Evolutionary conservation across 1,140 invertebrate species (phyloP), one percentile per base, ranked within the genome.

Genomic region (Cydia pomonella): DNA sequence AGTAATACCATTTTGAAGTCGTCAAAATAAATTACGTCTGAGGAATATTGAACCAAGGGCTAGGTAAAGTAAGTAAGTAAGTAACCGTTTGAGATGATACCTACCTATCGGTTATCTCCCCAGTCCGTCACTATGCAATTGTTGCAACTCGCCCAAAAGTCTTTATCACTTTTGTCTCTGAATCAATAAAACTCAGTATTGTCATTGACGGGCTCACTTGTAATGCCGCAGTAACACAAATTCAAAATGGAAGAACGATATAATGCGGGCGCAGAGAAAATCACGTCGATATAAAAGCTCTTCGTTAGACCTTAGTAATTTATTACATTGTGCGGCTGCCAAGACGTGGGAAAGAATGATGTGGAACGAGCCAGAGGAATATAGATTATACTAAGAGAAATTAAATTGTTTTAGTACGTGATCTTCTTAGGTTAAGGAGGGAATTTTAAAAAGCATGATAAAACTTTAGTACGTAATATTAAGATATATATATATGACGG

Each of bases 251-350:
- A 72, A 59, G 75, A 69, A 18, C 18, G 64, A 33, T 69, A 71
- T 72, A 76, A 80, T 76, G 64, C 71, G 71, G 74, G 75, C 18
- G 33, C n/a, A 76, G 74, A 80, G 75, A 74, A 73, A 76, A 83
- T 77, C 76, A 74, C 79, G 77, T 80, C 82, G 76, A 83, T 81
- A 84, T 77, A 79, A 82, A 80, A 80, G 76, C 76, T 79, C 76
- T 86, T 85, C 80, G 85, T 86, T 85, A 85, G 80, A 73, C 66
- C 69, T 77, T 53, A 72, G 81, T 84, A 87, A 88, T 88, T 86
- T 88, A 86, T 86, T 85, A 84, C 78, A 85, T 80, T 83, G 85
- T 86, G 79, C 75, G 73, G 73, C 63, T 81, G 82, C 83, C 84
- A 83, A 86, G 79, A 79, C 66, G 66, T 44, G 18, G 47, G 79